Percentiles rank a stretch among this genome's conserved stretches.
phyloP scores from a whole-genome alignment of 2,797 vertebrate species.

The Macropodus opercularis region DNA sequence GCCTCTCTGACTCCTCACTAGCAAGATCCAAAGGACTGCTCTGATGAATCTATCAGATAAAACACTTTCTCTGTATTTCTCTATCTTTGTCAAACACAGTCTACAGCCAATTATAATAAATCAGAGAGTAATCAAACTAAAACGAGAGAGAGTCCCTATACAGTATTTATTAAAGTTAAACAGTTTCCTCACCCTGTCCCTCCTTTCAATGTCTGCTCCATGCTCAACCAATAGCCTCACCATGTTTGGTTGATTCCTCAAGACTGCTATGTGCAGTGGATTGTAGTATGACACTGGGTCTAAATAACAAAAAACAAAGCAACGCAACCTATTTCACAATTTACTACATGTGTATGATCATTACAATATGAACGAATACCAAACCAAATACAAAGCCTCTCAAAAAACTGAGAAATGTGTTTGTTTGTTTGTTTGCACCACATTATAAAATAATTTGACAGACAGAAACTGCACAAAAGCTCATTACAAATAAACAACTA shows the following conservation, averaged over 20 bases:
- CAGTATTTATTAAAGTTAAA: not conserved
- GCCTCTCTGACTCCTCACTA: slow-evolving; percentile 88
- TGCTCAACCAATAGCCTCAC: slow-evolving; percentile 85
- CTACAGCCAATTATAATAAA: not conserved
- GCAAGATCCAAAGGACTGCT: slow-evolving; percentile 94
- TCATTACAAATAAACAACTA: too few relatives aligned
- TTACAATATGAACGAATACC: slow-evolving; percentile 9
- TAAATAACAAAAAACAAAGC: slow-evolving; percentile 51
- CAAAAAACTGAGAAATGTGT: too few relatives aligned
- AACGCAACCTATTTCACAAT: not conserved
- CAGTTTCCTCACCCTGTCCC: slow-evolving; percentile 85
- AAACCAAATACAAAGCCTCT: too few relatives aligned
- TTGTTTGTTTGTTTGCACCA: too few relatives aligned
- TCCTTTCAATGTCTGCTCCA: slow-evolving; percentile 88
- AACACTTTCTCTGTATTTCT: too few relatives aligned
- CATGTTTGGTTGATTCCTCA: slow-evolving; percentile 87
- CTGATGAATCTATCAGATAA: slow-evolving; percentile 86
- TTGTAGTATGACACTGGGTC: slow-evolving; percentile 96
- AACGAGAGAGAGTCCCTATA: not conserved
- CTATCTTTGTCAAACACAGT: too few relatives aligned
- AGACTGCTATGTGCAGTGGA: slow-evolving; percentile 89
- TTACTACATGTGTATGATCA: not conserved
- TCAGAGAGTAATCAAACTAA: not conserved
- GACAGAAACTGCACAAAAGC: too few relatives aligned
- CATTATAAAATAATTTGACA: too few relatives aligned